A percentile compares a stretch with the other conserved stretches of the same genome.
Conservation (phyloP, 2,888 invertebrate genomes). For the Malthinus seriepunctatus region DNA sequence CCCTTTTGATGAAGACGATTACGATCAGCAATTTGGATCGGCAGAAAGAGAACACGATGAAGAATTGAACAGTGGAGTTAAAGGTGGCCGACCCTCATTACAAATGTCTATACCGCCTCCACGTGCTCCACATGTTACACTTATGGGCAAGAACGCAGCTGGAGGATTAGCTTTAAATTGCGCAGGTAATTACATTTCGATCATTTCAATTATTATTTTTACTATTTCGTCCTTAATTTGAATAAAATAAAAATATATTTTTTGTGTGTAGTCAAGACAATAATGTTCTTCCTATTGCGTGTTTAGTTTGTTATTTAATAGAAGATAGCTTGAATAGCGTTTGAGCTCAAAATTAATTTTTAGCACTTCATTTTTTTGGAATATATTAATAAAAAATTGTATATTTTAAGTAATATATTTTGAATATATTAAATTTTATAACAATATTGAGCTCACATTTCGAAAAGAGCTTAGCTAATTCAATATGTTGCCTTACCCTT, state of each 20-base stretch:
- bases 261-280: conserved; percentile 47
- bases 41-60: conserved; percentile 73
- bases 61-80: conserved; percentile 53
- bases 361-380: conserved; percentile 9
- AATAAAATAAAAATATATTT: conserved; percentile 11
- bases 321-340: not conserved
- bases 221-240: too few relatives aligned
- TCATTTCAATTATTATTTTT: too few relatives aligned
- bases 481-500: conserved; percentile 48
- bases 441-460: conserved; percentile 10
- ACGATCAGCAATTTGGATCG: conserved; percentile 68
- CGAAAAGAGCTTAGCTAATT: conserved; percentile 37
- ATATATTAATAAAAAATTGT: conserved; percentile 14
- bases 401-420: not conserved
- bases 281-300: conserved; percentile 36
- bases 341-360: conserved; percentile 4
- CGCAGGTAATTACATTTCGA: not conserved
- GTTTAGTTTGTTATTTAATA: not conserved
- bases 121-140: conserved; percentile 29
- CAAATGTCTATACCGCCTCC: conserved; percentile 31
- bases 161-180: conserved; percentile 38
- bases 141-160: conserved; percentile 43
- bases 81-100: conserved; percentile 27
- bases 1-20: conserved; percentile 55
- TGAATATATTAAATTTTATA: conserved; percentile 7